These are phyloP conservation scores for Drosophila kohkoa DNA, from an alignment of 1,140 invertebrate genomes.

Conservation along the genomic window DNA sequence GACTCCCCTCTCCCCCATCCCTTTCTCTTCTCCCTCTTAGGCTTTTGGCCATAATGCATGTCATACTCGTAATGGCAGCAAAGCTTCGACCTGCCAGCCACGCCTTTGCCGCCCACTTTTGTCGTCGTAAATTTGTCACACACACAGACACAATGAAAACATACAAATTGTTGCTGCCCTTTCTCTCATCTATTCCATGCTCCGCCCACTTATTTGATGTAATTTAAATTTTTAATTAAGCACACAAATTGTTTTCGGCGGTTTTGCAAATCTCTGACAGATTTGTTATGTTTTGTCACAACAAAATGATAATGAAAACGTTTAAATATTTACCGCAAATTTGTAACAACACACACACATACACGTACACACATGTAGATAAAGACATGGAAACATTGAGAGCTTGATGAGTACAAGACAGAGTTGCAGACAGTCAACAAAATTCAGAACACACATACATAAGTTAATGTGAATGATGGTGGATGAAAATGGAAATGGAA, in stretches of 20 bases:
- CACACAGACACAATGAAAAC: conserved; percentile 15
- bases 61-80: conserved; percentile 68
- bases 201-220: conserved; percentile 65
- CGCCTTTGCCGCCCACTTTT: conserved; percentile 14
- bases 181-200: not conserved
- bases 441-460: not conserved
- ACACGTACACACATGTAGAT: conserved; percentile 30
- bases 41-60: conserved; percentile 69
- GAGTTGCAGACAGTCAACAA: conserved; percentile 20
- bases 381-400: conserved; percentile 20
- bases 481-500: not conserved
- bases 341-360: conserved; percentile 59
- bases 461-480: not conserved
- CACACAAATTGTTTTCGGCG: conserved; percentile 80
- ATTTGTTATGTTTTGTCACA: conserved; percentile 55
- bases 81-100: too few species aligned
- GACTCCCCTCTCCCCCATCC: not conserved
- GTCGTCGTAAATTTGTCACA: conserved; percentile 66
- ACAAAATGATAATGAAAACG: conserved; percentile 80
- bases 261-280: conserved; percentile 79
- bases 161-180: conserved; percentile 63
- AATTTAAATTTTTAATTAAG: conserved; percentile 83
- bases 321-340: conserved; percentile 80
- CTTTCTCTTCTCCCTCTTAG: not conserved
- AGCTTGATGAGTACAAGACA: conserved; percentile 16